Conservation (phyloP, 2,888 invertebrate genomes). For the Drosophila parthenogenetica region DNA sequence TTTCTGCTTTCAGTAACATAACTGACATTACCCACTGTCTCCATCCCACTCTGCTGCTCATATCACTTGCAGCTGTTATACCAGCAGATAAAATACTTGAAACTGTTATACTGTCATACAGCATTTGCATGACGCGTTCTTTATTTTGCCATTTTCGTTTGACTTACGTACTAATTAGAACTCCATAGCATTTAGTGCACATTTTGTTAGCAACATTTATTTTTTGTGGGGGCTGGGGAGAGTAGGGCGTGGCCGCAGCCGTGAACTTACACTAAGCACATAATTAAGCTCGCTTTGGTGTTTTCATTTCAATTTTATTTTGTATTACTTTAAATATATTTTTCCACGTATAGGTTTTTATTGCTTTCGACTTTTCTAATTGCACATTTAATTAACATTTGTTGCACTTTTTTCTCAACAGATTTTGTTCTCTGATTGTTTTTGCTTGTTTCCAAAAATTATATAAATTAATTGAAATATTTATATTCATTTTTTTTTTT, state of each 20-base stretch:
- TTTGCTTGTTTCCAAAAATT: constrained; percentile 49
- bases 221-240: constrained; percentile 7
- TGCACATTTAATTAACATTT: constrained; percentile 76
- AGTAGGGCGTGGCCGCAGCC: constrained; percentile 13
- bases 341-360: constrained; percentile 32
- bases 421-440: constrained; percentile 55
- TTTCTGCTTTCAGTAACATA: too few species aligned
- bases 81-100: neutral
- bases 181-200: constrained; percentile 21
- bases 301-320: constrained; percentile 7
- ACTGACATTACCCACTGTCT: neutral
- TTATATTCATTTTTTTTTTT: constrained; percentile 4
- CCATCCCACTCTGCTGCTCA: neutral
- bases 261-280: constrained; percentile 38
- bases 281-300: constrained; percentile 45
- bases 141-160: constrained; percentile 44
- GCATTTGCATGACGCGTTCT: constrained; percentile 40
- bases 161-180: constrained; percentile 55
- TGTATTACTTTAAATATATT: constrained; percentile 6
- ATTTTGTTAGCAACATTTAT: constrained; percentile 21
- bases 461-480: constrained; percentile 30
- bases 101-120: constrained; percentile 51
- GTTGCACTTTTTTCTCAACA: constrained; percentile 26
- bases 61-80: constrained; percentile 16
- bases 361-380: constrained; percentile 64